phyloP scores from a whole-genome alignment of 2,888 invertebrate species.

The Hydropsyche betteni region DNA sequence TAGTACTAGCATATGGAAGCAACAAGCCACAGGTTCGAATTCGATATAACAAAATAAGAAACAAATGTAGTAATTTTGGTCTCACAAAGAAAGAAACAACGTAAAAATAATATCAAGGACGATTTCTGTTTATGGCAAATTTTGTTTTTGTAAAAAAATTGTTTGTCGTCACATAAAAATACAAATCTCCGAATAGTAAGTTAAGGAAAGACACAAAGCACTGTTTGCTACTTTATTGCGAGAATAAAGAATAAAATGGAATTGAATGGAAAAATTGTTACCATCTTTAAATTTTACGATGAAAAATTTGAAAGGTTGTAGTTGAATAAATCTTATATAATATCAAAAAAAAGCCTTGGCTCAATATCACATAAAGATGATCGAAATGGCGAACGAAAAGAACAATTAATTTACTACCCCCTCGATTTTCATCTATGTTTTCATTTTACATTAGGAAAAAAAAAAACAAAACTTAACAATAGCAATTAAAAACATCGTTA shows the following conservation, averaged over 20 bases:
- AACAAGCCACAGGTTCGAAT: not conserved
- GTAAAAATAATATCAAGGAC: constrained; percentile 6
- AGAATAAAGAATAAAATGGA: constrained; percentile 9
- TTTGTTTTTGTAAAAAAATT: constrained; percentile 13
- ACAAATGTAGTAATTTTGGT: not conserved
- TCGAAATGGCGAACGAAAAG: too few relatives aligned
- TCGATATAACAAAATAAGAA: constrained; percentile 7
- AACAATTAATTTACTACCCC: too few relatives aligned
- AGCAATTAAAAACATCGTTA: too few relatives aligned
- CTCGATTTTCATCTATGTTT: too few relatives aligned
- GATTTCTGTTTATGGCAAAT: constrained; percentile 20
- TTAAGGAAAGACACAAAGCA: constrained; percentile 7
- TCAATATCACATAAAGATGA: too few relatives aligned
- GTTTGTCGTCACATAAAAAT: constrained; percentile 4
- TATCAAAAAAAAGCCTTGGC: too few relatives aligned
- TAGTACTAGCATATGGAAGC: not conserved
- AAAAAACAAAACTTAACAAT: too few relatives aligned
- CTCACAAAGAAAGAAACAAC: not conserved
- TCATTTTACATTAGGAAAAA: too few relatives aligned
- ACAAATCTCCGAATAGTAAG: constrained; percentile 7
- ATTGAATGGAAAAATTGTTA: constrained; percentile 20
- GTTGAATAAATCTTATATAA: too few relatives aligned
- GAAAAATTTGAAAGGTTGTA: too few relatives aligned
- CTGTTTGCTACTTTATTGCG: not conserved
- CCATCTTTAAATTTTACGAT: not conserved